phyloP scores from a whole-genome alignment of 1,140 invertebrate species.

The Camponotus vicinus region DNA sequence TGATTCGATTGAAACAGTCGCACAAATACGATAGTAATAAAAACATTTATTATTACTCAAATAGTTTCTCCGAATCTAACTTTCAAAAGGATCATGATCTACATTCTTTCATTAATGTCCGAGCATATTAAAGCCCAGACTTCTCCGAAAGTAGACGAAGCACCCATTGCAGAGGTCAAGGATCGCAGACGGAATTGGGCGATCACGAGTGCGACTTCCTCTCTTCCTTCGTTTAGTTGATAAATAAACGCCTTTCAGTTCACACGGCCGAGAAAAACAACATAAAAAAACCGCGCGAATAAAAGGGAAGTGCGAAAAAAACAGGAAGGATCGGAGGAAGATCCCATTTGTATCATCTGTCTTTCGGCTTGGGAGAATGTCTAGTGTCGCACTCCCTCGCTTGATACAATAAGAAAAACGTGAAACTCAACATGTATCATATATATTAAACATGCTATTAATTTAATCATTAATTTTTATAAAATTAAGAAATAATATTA shows the following conservation, averaged over 20 bases:
- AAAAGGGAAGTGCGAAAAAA: conserved; percentile 8
- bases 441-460: not conserved
- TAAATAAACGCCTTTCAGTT: conserved; percentile 36
- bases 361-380: conserved; percentile 33
- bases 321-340: not conserved
- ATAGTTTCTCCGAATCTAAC: conserved; percentile 19
- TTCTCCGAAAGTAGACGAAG: not conserved
- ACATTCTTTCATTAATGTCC: conserved; percentile 27
- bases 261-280: conserved; percentile 23
- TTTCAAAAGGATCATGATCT: conserved; percentile 21
- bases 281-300: conserved; percentile 3
- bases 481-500: not conserved
- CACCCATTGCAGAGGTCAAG: not conserved
- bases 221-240: not conserved
- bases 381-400: conserved; percentile 38
- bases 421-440: not conserved
- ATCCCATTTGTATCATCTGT: conserved; percentile 49
- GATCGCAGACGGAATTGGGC: conserved; percentile 13
- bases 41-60: conserved; percentile 26
- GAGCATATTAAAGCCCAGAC: not conserved
- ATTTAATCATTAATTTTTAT: conserved; percentile 6
- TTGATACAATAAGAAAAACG: conserved; percentile 8
- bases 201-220: not conserved
- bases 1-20: not conserved
- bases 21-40: not conserved